Conservation (phyloP, 1,140 invertebrate species). For the Sogatella furcifera region DNA sequence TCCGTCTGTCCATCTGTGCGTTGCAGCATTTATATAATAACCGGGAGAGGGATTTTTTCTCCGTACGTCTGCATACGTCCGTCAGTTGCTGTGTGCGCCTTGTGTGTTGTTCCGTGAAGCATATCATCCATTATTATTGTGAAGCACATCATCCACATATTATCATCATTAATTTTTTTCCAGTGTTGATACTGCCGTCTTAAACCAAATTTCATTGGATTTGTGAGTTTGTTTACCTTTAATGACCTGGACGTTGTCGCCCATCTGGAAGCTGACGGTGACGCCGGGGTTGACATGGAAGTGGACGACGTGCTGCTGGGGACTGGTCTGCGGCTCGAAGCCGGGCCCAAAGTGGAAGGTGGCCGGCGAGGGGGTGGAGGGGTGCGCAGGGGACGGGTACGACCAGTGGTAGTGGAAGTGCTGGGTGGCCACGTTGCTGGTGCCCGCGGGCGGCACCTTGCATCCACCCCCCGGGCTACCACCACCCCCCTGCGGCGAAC, state of each 20-base stretch:
- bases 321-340: constrained; percentile 35
- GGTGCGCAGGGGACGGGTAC: constrained; percentile 21
- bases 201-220: too few relatives aligned
- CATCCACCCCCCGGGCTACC: constrained; percentile 4
- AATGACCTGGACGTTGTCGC: constrained; percentile 50
- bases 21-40: too few relatives aligned
- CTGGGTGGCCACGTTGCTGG: constrained; percentile 26
- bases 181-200: too few relatives aligned
- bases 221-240: constrained; percentile 37
- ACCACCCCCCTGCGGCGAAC: background rate
- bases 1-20: too few relatives aligned
- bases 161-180: too few relatives aligned
- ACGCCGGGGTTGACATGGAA: constrained; percentile 59
- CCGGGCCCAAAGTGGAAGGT: constrained; percentile 40
- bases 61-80: too few relatives aligned
- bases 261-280: constrained; percentile 51
- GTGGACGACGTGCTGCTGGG: constrained; percentile 47
- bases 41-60: too few relatives aligned
- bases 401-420: constrained; percentile 34
- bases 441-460: constrained; percentile 19
- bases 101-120: too few relatives aligned
- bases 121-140: too few relatives aligned
- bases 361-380: constrained; percentile 26
- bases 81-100: too few relatives aligned
- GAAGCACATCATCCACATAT: too few relatives aligned